Evolutionary conservation across 2,113 vertebrate species (phyloP).

Genomic region (Phalacrocorax aristotelis): DNA sequence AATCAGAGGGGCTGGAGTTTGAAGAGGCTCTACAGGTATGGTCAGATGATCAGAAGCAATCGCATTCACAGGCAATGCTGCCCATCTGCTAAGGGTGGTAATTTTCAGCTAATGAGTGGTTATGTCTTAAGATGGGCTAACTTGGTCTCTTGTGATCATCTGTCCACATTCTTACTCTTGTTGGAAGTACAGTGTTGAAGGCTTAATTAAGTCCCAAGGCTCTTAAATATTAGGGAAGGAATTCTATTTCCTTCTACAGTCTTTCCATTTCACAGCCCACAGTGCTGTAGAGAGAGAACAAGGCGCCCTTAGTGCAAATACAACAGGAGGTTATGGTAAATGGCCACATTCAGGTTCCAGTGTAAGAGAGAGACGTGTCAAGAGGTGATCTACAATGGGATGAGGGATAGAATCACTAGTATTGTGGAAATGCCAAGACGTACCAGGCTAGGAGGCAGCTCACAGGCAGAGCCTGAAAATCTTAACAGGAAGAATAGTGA

Average conservation of each 20-base stretch:
- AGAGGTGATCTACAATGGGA: not conserved
- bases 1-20: not conserved
- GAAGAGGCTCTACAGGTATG: not conserved
- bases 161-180: not conserved
- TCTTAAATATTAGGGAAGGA: not conserved
- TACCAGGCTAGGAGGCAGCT: not conserved
- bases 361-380: not conserved
- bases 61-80: not conserved
- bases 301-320: not conserved
- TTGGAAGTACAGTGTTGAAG: not conserved
- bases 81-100: not conserved
- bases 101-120: not conserved
- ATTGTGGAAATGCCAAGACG: not conserved
- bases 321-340: fast-evolving
- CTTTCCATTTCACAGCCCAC: not conserved
- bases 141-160: not conserved
- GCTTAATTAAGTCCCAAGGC: not conserved
- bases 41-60: not conserved
- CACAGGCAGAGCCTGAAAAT: not conserved
- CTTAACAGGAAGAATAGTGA: not conserved
- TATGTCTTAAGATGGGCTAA: not conserved
- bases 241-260: not conserved
- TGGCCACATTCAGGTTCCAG: not conserved
- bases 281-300: not conserved
- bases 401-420: not conserved